Evolutionary conservation across 2,888 invertebrate genomes (phyloP), one percentile per base, ranked within the genome.

Genomic region (Hydriomena furcata): DNA sequence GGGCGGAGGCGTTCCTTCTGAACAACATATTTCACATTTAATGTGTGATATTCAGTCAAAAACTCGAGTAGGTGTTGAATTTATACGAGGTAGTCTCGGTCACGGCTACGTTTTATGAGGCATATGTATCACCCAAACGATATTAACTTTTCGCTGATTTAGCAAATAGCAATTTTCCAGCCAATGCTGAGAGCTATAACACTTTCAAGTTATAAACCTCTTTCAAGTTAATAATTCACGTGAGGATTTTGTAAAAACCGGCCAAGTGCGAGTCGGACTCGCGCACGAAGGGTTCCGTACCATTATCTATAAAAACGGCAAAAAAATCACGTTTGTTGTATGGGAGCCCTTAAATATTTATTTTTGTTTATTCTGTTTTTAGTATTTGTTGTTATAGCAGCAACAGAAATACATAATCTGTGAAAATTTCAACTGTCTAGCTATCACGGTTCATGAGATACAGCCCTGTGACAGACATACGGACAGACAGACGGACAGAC

Each of bases 21-120:
- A 60, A 60, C 59, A 60, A 58, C 55, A 61, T 65, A 66, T 68
- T 68, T 66, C 57, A 66, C 63, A 52, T 60, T 61, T 56, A 58
- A 59, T 55, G 47, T 43, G 37, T 47, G 53, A 50, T 59, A 55
- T 58, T 57, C 51, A 54, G 55, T 52, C 49, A 46, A 37, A 48
- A 55, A 54, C 35, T 53, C 40, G 41, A 38, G 47, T 49, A 60
- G 57, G 55, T 60, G 60, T 40, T 48, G 42, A 51, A 45, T 52
- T 52, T 54, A 54, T 48, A 27, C 32, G 43, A 30, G 35, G 27
- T 38, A 41, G 52, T 43, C 48, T 37, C 38, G 7, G 43, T 40
- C 45, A 42, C 41, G 43, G 24, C 24, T 35, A 40, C 28, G 24
- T 44, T 47, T 51, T 44, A 41, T 38, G 38, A 40, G 30, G 10